Evolutionary conservation across 1,140 invertebrate species (phyloP), one percentile per base, ranked within the genome.

Genomic region (Platyscapa corneri): DNA sequence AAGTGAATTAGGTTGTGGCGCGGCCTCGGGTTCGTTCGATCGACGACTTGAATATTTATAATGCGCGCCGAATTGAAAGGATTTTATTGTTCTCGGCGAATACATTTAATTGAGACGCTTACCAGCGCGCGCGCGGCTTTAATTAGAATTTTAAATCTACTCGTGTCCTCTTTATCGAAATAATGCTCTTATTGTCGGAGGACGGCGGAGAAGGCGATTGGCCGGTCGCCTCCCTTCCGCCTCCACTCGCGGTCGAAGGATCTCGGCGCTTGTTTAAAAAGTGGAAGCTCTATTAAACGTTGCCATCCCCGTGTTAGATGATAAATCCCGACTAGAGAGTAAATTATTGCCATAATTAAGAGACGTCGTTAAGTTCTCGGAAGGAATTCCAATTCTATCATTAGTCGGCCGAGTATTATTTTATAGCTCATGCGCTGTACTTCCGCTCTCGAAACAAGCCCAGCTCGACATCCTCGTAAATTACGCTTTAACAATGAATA

Each of bases 1-100:
- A 79, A 84, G 76, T 70, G 83, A 53, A 85, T 74, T 85, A 77
- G 83, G 60, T 18, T 70, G 64, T 60, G 49, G 56, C 64, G 49
- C 53, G 32, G 46, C 12, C 3, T n/a, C n/a, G 12, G 42, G n/a
- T 72, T 46, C 32, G 65, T 32, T 32, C 23, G 32, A 39, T 82
- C 67, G 5, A 37, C 39, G 23, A 20, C 37, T 60, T 86, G 85
- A 86, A 86, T 86, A 86, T 86, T 86, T 80, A 86, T 86, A 82
- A 64, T 64, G 7, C 46, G 27, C 14, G 0, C 30, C 20, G 77
- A 75, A 60, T 82, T 67, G 53, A 85, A 81, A 81, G 84, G 84
- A 76, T 85, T 85, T 81, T 81, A 85, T 85, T 82, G 78, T 85
- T 76, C 56, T 75, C 39, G 34, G 72, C 70, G 70, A 56, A 74